Evolutionary conservation across 2,888 invertebrate species (phyloP), one percentile per base, ranked within the genome.

Genomic region (Ernsta delagoae): DNA sequence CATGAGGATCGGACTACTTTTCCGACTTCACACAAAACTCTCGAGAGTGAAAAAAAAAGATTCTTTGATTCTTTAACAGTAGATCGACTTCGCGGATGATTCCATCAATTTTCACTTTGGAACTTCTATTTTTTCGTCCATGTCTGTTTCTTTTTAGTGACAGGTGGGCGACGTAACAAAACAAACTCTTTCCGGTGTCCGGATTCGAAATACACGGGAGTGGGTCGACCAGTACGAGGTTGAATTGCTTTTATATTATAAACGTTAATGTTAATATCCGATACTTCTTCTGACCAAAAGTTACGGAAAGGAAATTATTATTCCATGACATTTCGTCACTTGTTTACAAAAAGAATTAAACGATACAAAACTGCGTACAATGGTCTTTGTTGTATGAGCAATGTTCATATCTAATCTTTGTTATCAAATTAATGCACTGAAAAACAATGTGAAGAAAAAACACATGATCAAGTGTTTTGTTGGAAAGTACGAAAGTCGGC

Each of bases 151-250:
- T 62, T 70, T 65, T 71, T 67, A 50, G 53, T 70, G 75, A 73
- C 75, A 73, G 74, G 72, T 74, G 75, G 71, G 65, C 71, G 65
- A 59, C 70, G 69, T 74, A 71, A 73, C 65, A 72, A 74, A 72
- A 73, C 64, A 71, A 73, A 73, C 71, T 63, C 59, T 72, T 73
- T 75, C 74, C 75, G 75, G 74, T 73, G 61, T 41, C 70, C 66
- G 67, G 64, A 57, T 70, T 65, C 50, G 63, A 72, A 65, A 66
- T 68, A 61, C 34, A 60, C 65, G 57, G 54, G 39, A 72, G 59
- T 67, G 65, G 73, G 70, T 61, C 73, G 72, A 68, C 59, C 50
- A 11, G 43, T 43, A n/a, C 9, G 63, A 63, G 50, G 65, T 65
- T 70, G 59, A 59, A 65, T 39, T 62, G 61, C 50, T 50, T 50